Evolutionary conservation across 2,113 vertebrate species (phyloP), one percentile per base, ranked within the genome.

Genomic region (Oryzias curvinotus): DNA sequence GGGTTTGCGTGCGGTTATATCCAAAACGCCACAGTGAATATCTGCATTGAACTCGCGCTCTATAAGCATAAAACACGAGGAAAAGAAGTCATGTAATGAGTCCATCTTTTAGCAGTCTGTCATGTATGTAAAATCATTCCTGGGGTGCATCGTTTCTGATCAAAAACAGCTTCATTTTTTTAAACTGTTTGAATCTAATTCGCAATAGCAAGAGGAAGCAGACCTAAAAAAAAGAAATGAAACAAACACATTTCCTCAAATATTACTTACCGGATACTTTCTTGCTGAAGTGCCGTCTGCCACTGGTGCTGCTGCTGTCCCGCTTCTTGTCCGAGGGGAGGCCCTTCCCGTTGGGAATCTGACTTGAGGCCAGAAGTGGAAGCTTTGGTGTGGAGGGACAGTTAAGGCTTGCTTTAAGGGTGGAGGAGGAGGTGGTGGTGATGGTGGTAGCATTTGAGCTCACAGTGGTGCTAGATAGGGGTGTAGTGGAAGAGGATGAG

Each of bases 341-440:
- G 90, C 95, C 94, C 94, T 96, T 98, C 92, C 96, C 96, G 68
- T 98, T 98, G 90, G 96, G 93, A 89, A 98, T 95, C 88, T 96
- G 97, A 91, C 94, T 94, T 66, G 95, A 91, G 85, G 95, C 94
- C 93, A 93, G 93, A 92, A 94, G 94, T 92, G 94, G 92, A 93
- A 95, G 95, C 97, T 98, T 99, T 99, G 96, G 97, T 99, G 98
- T 95, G 93, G 95, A 95, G 92, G 95, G 93, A 93, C 93, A 96
- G 93, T 96, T 98, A 99, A 98, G 96, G 96, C 95, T 95, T 95
- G 94, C 90, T 94, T 98, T 99, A 90, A 94, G 91, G 93, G 94
- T 94, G 90, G 96, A 89, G 90, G 95, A 95, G 90, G 95, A 93
- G 91, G 92, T 92, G 91, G 94, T 71, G 62, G 67, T 78, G 79